Evolutionary conservation across 2,888 invertebrate genomes (phyloP).

Genomic region (Cancer borealis): DNA sequence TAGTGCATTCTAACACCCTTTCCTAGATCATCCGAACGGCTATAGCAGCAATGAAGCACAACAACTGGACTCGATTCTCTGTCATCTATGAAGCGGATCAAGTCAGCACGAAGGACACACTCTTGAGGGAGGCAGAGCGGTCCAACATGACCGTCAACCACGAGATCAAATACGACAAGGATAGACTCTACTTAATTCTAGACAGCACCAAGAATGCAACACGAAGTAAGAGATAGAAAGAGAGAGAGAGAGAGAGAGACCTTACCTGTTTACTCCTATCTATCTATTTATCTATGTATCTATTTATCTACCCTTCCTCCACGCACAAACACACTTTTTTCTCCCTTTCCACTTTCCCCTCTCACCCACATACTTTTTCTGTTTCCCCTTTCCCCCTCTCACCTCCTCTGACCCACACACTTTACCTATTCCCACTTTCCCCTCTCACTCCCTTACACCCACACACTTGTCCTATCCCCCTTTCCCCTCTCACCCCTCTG

Average conservation of each 20-base stretch:
- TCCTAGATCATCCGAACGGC: conserved; percentile 95
- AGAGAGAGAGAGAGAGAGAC: background rate
- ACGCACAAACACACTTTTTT: no score
- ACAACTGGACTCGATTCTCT: conserved; percentile 96
- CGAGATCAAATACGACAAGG: conserved; percentile 27
- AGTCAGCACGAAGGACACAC: conserved; percentile 89
- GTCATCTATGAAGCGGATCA: conserved; percentile 88
- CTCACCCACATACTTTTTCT: no score
- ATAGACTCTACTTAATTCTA: conserved; percentile 64
- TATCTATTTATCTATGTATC: no score
- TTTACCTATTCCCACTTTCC: background rate
- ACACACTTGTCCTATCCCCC: background rate
- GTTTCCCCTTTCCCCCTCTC: background rate
- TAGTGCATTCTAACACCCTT: background rate
- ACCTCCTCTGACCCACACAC: background rate
- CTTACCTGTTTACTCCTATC: no score
- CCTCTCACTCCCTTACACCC: background rate
- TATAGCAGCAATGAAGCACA: conserved; percentile 92
- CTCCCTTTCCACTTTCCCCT: no score
- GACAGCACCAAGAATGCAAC: conserved; percentile 73
- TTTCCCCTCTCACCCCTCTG: background rate
- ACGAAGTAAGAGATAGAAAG: conserved; percentile 62
- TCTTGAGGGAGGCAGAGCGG: conserved; percentile 84
- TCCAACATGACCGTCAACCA: conserved; percentile 75
- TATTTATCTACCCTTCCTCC: no score